Evolutionary conservation across 2,888 invertebrate genomes (phyloP), one percentile per base, ranked within the genome.

Genomic region (Amphimallon solstitiale): DNA sequence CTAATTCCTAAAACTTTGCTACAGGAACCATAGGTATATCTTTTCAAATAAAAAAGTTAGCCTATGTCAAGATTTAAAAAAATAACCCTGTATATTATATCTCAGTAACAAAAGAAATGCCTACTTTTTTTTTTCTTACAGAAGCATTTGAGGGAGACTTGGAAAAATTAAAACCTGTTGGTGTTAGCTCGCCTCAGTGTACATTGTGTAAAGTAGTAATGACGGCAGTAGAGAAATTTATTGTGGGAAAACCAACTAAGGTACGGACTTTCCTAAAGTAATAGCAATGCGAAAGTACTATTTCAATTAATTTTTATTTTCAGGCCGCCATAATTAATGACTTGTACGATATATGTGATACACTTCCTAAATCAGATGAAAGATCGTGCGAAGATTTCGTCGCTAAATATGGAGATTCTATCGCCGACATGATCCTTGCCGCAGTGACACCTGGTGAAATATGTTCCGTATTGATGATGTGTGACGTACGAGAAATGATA

Each of bases 151-250:
- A 14, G 34, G 37, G 35, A 35, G 34, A 15, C 14, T 17, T 52
- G 35, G 37, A 52, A 52, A 9, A 52, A 46, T 21, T 21, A 21
- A 56, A 37, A 6, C 62, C 48, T 0, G 21, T 65, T 12, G 43
- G 49, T 37, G 21, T 65, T 12, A 35, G 49, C 29, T 72, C 68
- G n/a, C 77, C 82, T 0, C 81, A 85, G 23, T 95, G 96, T 79
- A 85, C 89, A 3, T 76, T 95, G 17, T 97, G 96, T 80, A 92
- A 95, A 83, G 91, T 91, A 76, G 84, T 92, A 1, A 88, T 95
- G 85, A 85, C 88, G 59, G 88, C 92, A 78, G 78, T 95, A 65
- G 92, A 93, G 76, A 46, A 19, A 6, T 29, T 60, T 84, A 88
- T 66, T 84, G 88, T 73, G 83, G 95, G 75, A 86, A 88, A 72